Base-by-base conservation (phyloP, 2,797 vertebrate genomes). In the Calcarius lapponicus region DNA sequence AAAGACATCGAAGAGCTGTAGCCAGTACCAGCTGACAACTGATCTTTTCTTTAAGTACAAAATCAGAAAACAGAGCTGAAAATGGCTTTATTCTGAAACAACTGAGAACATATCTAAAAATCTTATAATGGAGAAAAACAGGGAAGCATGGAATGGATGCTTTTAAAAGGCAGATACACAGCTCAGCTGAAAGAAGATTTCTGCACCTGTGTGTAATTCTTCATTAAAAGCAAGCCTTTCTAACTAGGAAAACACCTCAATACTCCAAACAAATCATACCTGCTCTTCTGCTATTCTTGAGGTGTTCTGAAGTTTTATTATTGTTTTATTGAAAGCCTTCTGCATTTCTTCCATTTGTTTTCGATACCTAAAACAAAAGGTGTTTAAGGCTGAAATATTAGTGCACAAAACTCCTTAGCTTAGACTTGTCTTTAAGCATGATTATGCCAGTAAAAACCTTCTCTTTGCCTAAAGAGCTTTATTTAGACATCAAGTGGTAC, bases 291-390 rank as follows among this genome's bases (percentile, higher is more conserved):
- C 99, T 31, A 99, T 99, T 97, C 98, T 98, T 90, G 99, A 99
- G 62, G 99, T 99, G 98, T 99, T 99, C 97, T 99, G 99, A 96
- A 99, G 98, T 92, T 99, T 99, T 96, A 99, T 98, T 97, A 99
- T 99, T 92, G 99, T 99, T 97, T 99, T 99, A 96, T 99, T 99
- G 94, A 99, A 99, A 24, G 99, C 99, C 96, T 98, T 98, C 96
- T 99, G 99, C 99, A 99, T 99, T 98, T 99, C 99, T 95, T 99
- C 99, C 99, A 99, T 99, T 98, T 99, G 99, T 96, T 99, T 99
- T 74, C 99, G 99, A 87, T 99, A 99, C 94, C 99, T 99, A 67
- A 69, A 96, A 96, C 70, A 58, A 40, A 88, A n/a, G 88, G 28
- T 4, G 7, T 13, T 57, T 50, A 54, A 26, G 19, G 61, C 18